These are phyloP conservation scores for Dicaeum eximium DNA, from an alignment of 2,113 vertebrate species.

Conservation along the genomic window DNA sequence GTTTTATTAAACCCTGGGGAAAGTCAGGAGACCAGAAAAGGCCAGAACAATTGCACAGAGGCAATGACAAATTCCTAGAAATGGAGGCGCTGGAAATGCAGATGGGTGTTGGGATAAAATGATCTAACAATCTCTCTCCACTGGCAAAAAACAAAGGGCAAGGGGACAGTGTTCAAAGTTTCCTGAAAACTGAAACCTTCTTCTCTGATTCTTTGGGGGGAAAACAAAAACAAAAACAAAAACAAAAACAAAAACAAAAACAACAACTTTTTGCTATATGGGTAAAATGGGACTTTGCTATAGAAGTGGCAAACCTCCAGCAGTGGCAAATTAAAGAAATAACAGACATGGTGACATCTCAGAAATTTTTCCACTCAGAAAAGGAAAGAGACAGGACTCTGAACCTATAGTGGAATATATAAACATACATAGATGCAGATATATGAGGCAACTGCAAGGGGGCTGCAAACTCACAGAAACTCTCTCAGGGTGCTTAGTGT, in stretches of 20 bases:
- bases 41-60: background rate
- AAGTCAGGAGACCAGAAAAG: background rate
- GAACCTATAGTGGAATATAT: background rate
- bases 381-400: background rate
- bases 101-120: background rate
- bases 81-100: background rate
- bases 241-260: fast-evolving
- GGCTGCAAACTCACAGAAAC: background rate
- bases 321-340: background rate
- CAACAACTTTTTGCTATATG: background rate
- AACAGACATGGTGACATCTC: background rate
- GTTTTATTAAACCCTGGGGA: background rate
- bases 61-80: background rate
- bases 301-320: background rate
- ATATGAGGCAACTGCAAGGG: background rate
- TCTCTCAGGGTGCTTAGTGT: background rate
- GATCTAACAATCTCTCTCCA: background rate
- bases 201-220: background rate
- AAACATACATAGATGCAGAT: background rate
- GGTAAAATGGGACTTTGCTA: background rate
- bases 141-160: background rate
- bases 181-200: background rate
- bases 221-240: background rate
- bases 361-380: background rate
- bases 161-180: background rate